phyloP scores from a whole-genome alignment of 92 coral and sea anemone genomes.

The Palythoa caribaeorum region DNA sequence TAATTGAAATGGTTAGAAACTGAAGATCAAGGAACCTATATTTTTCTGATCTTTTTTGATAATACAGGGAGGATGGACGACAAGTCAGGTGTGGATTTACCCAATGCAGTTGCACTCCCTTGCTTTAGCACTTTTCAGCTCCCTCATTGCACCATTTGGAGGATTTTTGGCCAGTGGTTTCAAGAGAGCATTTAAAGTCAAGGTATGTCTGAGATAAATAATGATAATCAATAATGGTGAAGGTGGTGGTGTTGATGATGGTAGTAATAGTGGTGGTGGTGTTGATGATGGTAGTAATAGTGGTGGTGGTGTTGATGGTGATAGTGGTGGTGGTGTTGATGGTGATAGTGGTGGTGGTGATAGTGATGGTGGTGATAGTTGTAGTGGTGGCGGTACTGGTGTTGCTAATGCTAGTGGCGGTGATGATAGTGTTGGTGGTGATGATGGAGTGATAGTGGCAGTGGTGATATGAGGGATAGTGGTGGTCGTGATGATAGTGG shows the following conservation, averaged over 20 bases:
- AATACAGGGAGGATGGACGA: slow-evolving; percentile 74
- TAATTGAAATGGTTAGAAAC: no score
- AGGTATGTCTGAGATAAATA: slow-evolving; percentile 55
- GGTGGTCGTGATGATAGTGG: not conserved
- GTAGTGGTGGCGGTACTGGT: not conserved
- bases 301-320: not conserved
- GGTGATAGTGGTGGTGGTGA: not conserved
- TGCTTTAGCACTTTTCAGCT: slow-evolving; percentile 86
- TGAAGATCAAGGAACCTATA: no score
- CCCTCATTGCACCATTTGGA: slow-evolving; percentile 97
- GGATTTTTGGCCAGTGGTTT: slow-evolving; percentile 99
- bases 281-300: not conserved
- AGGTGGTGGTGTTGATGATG: not conserved
- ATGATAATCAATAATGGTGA: not conserved
- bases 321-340: not conserved
- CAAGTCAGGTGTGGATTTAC: slow-evolving; percentile 86
- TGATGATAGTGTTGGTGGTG: not conserved
- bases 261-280: not conserved
- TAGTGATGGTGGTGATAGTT: not conserved
- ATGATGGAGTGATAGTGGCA: not conserved
- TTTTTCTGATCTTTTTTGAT: no score
- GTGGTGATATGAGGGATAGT: not conserved
- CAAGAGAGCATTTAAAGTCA: slow-evolving; percentile 98
- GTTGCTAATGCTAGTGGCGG: not conserved
- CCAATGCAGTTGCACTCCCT: slow-evolving; percentile 97